Conservation (phyloP, 2,797 vertebrate species). For the Oreortyx pictus region DNA sequence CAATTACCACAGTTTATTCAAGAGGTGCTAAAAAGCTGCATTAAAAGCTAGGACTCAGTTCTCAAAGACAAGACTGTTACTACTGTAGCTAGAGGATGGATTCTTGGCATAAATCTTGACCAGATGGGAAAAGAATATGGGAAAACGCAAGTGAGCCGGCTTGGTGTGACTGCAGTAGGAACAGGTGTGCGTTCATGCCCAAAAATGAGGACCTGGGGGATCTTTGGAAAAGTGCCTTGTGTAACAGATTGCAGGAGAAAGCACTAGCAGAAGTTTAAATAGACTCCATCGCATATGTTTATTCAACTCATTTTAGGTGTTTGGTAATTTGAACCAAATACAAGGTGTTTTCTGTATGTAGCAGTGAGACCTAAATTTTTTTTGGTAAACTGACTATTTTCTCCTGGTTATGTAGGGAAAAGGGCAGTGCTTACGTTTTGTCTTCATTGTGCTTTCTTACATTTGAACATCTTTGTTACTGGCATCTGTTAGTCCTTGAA, state of each 20-base stretch:
- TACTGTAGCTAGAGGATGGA: not conserved
- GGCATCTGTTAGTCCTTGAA: not conserved
- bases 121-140: slow-evolving; percentile 21
- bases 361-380: not conserved
- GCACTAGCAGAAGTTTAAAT: not conserved
- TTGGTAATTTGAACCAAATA: not conserved
- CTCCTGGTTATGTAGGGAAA: not conserved
- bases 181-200: not conserved
- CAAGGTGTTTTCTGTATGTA: not conserved
- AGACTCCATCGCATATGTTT: not conserved
- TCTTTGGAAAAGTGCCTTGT: not conserved
- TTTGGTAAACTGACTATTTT: not conserved
- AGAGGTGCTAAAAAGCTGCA: not conserved
- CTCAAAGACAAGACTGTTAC: not conserved
- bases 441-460: not conserved
- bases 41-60: not conserved
- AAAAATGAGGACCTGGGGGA: not conserved
- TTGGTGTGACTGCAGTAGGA: not conserved
- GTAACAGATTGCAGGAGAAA: slow-evolving; percentile 10
- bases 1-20: not conserved
- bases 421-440: not conserved
- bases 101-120: slow-evolving; percentile 26
- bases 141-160: not conserved
- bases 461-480: not conserved
- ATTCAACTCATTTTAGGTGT: not conserved